phyloP scores from a whole-genome alignment of 2,888 invertebrate genomes.

The Drosophila paranaensis region DNA sequence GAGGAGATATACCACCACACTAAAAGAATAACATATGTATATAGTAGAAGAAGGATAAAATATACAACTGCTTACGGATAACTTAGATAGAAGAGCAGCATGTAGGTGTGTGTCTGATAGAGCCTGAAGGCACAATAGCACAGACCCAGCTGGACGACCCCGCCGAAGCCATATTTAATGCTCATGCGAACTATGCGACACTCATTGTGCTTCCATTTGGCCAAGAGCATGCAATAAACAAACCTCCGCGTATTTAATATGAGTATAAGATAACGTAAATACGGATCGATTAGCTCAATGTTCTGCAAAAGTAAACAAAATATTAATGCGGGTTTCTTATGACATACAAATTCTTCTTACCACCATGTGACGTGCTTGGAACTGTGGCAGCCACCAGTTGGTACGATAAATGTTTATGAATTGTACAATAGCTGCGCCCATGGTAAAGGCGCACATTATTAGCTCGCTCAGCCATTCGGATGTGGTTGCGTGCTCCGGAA shows the following conservation, averaged over 20 bases:
- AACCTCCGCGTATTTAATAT: constrained; percentile 92
- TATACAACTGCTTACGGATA: constrained; percentile 92
- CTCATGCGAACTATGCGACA: constrained; percentile 59
- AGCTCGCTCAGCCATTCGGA: constrained; percentile 94
- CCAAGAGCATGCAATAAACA: constrained; percentile 87
- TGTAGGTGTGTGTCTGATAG: constrained; percentile 89
- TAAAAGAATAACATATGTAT: constrained; percentile 72
- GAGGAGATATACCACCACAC: constrained; percentile 91
- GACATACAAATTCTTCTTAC: constrained; percentile 89
- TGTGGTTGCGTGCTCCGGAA: constrained; percentile 91
- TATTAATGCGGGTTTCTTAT: background rate
- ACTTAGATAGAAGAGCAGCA: constrained; percentile 93
- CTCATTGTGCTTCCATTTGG: constrained; percentile 83
- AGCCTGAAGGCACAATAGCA: constrained; percentile 90
- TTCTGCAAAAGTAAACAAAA: constrained; percentile 87
- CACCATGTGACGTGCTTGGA: constrained; percentile 94
- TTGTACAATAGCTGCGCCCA: constrained; percentile 93
- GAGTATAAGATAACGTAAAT: constrained; percentile 93
- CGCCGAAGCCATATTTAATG: constrained; percentile 85
- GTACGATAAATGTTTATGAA: constrained; percentile 97
- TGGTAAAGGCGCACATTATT: constrained; percentile 92
- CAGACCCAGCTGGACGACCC: constrained; percentile 87
- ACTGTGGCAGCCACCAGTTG: constrained; percentile 98
- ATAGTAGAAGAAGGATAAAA: background rate
- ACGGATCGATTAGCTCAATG: constrained; percentile 96